Percentiles rank a stretch among this genome's conserved stretches.
phyloP scores from a whole-genome alignment of 2,113 vertebrate species.

The Mohoua ochrocephala region DNA sequence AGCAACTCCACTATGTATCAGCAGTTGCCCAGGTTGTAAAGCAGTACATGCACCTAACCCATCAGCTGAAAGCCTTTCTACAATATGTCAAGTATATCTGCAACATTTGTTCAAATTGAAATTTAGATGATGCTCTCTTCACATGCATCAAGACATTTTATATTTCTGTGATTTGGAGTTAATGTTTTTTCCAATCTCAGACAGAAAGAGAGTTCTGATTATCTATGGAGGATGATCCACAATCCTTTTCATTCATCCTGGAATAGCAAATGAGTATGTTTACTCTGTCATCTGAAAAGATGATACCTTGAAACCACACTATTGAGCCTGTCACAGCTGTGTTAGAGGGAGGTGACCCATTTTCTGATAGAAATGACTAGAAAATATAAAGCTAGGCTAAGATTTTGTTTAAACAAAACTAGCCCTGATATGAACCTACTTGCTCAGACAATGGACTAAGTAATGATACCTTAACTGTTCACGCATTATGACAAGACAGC shows the following conservation, averaged over 20 bases:
- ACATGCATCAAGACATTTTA: constrained; percentile 34
- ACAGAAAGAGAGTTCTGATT: constrained; percentile 42
- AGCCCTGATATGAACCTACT: not conserved
- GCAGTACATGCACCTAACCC: not conserved
- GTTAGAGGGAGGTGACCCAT: constrained; percentile 33
- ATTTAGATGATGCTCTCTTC: constrained; percentile 38
- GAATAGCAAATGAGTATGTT: constrained; percentile 59
- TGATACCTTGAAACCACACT: constrained; percentile 34
- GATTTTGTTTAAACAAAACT: constrained; percentile 26
- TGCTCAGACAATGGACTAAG: not conserved
- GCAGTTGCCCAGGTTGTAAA: not conserved
- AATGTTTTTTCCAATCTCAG: constrained; percentile 39
- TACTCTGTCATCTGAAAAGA: constrained; percentile 54
- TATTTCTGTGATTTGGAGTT: constrained; percentile 42
- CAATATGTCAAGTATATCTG: not conserved
- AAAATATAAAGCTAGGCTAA: not conserved
- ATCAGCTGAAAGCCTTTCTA: constrained; percentile 21
- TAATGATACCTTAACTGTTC: not conserved
- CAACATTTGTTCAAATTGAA: constrained; percentile 35
- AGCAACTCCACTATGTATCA: not conserved
- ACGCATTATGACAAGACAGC: not conserved
- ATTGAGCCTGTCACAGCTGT: constrained; percentile 39
- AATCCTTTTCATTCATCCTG: constrained; percentile 41
- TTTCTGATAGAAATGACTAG: constrained; percentile 1
- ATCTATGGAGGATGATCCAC: constrained; percentile 42